These are phyloP conservation scores for Calypte anna DNA, from an alignment of 2,113 vertebrate genomes.

Conservation along the genomic window DNA sequence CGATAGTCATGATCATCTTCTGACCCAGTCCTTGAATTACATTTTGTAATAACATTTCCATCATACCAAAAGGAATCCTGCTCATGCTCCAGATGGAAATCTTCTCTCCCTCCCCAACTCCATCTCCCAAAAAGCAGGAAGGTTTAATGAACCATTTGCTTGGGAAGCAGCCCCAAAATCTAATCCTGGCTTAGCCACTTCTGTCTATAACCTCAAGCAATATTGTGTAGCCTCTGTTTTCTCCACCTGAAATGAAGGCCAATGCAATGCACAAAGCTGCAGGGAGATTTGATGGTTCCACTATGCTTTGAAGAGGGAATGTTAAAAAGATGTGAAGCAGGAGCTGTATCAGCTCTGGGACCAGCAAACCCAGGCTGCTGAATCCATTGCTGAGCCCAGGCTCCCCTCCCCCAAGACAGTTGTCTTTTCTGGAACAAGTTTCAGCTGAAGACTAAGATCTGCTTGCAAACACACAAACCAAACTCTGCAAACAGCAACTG, in stretches of 20 bases:
- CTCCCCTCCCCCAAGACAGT: constrained; percentile 51
- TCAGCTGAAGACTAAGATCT: constrained; percentile 54
- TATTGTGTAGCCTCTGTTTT: not conserved
- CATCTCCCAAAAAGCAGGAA: not conserved
- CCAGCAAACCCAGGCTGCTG: constrained; percentile 21
- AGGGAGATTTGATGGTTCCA: not conserved
- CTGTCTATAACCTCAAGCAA: not conserved
- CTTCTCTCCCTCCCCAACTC: not conserved
- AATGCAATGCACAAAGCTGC: not conserved
- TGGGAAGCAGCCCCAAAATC: not conserved
- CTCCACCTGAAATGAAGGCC: not conserved
- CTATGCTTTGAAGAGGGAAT: not conserved
- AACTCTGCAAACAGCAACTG: constrained; percentile 8
- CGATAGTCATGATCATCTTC: not conserved
- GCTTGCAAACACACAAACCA: constrained; percentile 50
- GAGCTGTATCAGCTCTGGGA: not conserved
- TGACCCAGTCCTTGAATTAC: not conserved
- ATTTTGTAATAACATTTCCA: not conserved
- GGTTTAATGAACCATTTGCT: not conserved
- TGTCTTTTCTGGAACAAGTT: constrained; percentile 68
- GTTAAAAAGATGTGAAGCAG: constrained; percentile 23
- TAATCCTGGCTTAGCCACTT: not conserved
- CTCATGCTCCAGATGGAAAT: not conserved
- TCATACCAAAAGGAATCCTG: not conserved
- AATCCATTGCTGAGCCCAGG: constrained; percentile 34